These are phyloP conservation scores for Sinopyrophorus schimmeli DNA, from an alignment of 2,888 invertebrate species.

Conservation along the genomic window DNA sequence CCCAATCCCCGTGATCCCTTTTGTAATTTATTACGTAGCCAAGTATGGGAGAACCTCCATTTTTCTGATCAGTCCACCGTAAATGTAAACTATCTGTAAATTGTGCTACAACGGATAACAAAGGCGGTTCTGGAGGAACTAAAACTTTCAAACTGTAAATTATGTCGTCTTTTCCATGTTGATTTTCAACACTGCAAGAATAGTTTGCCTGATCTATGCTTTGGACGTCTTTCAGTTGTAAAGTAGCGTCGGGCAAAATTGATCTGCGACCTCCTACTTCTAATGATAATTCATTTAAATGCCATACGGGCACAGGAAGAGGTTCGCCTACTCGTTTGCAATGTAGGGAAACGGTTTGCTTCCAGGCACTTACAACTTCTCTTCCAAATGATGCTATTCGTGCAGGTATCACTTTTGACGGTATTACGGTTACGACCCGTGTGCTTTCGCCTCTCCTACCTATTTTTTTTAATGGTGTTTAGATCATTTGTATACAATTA, in stretches of 20 bases:
- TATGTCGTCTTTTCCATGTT: conserved; percentile 81
- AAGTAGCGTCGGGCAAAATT: conserved; percentile 70
- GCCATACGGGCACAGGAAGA: conserved; percentile 76
- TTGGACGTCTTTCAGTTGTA: conserved; percentile 77
- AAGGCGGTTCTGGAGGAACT: conserved; percentile 86
- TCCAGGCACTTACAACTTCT: conserved; percentile 81
- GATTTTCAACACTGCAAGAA: conserved; percentile 84
- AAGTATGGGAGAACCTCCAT: conserved; percentile 78
- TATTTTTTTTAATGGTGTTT: no score
- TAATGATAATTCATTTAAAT: conserved; percentile 73
- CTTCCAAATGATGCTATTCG: conserved; percentile 87
- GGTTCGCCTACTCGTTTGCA: conserved; percentile 86
- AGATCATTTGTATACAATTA: no score
- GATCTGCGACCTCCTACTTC: conserved; percentile 72
- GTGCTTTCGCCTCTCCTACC: conserved; percentile 84
- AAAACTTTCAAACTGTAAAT: conserved; percentile 74
- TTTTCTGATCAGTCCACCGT: conserved; percentile 77
- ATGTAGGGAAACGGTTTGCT: conserved; percentile 78
- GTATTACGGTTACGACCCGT: conserved; percentile 73
- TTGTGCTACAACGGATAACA: conserved; percentile 77
- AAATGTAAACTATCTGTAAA: conserved; percentile 82
- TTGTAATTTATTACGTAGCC: conserved; percentile 91
- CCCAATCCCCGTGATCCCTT: conserved; percentile 89
- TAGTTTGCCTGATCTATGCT: conserved; percentile 88
- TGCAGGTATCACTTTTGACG: conserved; percentile 81